phyloP scores from a whole-genome alignment of 30 jellyfish, hydroid and myxozoan species.

The Rhopilema esculentum region DNA sequence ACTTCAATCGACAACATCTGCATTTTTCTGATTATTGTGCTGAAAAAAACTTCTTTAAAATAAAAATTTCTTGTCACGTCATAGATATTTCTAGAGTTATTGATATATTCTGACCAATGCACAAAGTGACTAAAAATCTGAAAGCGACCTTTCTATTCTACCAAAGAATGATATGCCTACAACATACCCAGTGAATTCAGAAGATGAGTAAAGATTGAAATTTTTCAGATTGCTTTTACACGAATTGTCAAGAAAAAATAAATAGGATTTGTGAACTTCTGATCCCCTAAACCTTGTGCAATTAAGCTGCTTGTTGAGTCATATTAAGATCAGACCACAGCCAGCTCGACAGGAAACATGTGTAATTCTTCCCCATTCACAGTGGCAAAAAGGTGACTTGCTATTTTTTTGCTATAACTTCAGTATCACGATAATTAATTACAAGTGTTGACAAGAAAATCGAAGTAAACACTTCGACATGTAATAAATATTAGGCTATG shows the following conservation, averaged over 20 bases:
- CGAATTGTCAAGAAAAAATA: neutral
- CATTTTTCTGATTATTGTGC: neutral
- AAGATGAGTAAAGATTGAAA: neutral
- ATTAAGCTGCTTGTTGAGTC: neutral
- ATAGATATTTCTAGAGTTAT: too few relatives aligned
- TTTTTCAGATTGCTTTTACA: neutral
- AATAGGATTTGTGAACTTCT: neutral
- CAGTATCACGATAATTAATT: too few relatives aligned
- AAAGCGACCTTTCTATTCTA: too few relatives aligned
- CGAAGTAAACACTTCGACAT: too few relatives aligned
- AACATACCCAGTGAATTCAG: neutral
- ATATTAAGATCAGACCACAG: neutral
- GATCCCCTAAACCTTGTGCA: neutral
- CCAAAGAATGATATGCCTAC: neutral
- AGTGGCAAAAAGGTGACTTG: neutral
- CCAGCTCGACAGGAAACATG: neutral
- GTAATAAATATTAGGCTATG: too few relatives aligned
- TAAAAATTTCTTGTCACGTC: too few relatives aligned
- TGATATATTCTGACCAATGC: too few relatives aligned
- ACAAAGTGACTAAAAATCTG: too few relatives aligned
- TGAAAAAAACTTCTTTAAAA: neutral
- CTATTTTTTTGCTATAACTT: neutral
- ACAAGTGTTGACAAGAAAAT: too few relatives aligned
- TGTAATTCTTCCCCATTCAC: neutral
- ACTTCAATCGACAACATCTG: neutral